Base-by-base conservation (phyloP, 2,888 invertebrate genomes). In the Ommatoiulus sabulosus region DNA sequence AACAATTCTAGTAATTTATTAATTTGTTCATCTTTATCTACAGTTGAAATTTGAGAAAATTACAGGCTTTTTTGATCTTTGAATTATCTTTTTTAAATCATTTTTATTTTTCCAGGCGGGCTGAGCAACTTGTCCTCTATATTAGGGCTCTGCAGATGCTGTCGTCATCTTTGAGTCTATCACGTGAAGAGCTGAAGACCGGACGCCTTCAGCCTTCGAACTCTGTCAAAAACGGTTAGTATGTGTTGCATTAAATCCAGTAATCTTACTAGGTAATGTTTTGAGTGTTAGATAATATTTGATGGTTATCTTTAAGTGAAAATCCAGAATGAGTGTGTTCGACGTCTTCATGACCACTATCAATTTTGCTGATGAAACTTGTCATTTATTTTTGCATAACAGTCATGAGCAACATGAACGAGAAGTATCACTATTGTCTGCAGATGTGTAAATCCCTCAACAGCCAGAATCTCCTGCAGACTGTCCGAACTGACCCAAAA, bases 61-160 rank as follows among this genome's bases (percentile, higher is more conserved):
- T n/a, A n/a, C n/a, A n/a, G n/a, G n/a, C n/a, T n/a, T n/a, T n/a
- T n/a, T n/a, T n/a, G n/a, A n/a, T n/a, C n/a, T n/a, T n/a, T n/a
- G n/a, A n/a, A n/a, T n/a, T n/a, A n/a, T n/a, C n/a, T n/a, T n/a
- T n/a, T n/a, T n/a, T n/a, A n/a, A n/a, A n/a, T n/a, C n/a, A n/a
- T n/a, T n/a, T n/a, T n/a, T n/a, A n/a, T n/a, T n/a, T 20, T 24
- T 84, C 43, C 52, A 89, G 95, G 89, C 93, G 95, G 89, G 95
- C 96, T 20, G 96, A 97, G 92, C 97, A 97, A 91, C 94, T 98
- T 90, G 97, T 98, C 57, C 94, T 98, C 91, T 95, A 98, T 92
- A 96, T 98, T 90, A 94, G 98, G 91, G 98, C 98, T 0, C 94
- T 99, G 91, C 98, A 99, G 92, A 95, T 99, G 93, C 94, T 99